A percentile compares a stretch with the other conserved stretches of the same genome.
Evolutionary conservation across 2,113 vertebrate species (phyloP).

Genomic region (Probosciger aterrimus): DNA sequence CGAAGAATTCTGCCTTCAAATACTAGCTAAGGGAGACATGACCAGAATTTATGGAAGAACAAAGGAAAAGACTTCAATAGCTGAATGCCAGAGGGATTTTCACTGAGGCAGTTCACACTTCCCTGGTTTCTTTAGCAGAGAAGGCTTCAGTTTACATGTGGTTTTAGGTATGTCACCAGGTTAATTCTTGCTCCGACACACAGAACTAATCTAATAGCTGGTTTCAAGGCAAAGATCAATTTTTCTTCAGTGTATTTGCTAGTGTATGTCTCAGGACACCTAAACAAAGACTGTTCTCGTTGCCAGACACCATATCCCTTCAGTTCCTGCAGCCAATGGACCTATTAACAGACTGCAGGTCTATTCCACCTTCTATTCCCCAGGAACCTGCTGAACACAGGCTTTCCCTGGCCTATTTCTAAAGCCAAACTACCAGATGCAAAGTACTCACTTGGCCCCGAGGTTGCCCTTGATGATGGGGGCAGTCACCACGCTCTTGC

Average conservation of each 20-base stretch:
- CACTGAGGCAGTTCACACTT: neutral
- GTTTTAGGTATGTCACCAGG: neutral
- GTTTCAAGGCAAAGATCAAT: neutral
- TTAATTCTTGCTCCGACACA: neutral
- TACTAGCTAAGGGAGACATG: neutral
- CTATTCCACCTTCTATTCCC: neutral
- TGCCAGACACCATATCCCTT: neutral
- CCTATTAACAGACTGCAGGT: neutral
- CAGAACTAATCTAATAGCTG: neutral
- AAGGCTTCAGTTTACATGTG: neutral
- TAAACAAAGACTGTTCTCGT: neutral
- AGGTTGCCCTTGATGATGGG: slow-evolving; percentile 94
- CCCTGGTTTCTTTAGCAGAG: neutral
- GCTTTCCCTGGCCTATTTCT: neutral
- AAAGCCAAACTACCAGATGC: neutral
- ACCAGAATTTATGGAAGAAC: neutral
- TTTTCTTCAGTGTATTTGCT: neutral
- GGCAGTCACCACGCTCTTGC: slow-evolving; percentile 89
- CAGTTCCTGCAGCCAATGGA: neutral
- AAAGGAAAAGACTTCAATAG: neutral
- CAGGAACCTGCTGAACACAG: neutral
- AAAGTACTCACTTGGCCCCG: slow-evolving; percentile 86
- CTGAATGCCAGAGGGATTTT: neutral
- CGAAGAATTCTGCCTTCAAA: neutral
- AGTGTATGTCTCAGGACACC: neutral